Conservation (phyloP, 1,140 invertebrate species). For the Atta colombica region DNA sequence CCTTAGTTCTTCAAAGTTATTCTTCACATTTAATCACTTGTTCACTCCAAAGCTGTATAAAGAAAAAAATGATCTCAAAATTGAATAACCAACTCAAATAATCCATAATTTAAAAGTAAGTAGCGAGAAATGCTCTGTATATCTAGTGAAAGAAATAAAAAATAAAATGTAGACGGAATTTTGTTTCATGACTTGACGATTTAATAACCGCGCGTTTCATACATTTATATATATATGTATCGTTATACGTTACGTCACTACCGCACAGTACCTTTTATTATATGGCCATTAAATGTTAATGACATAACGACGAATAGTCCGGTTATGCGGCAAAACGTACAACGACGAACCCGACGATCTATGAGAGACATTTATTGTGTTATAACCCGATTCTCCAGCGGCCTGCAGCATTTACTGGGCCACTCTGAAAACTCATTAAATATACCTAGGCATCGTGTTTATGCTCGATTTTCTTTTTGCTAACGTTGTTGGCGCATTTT, state of each 20-base stretch:
- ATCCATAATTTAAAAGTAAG: background rate
- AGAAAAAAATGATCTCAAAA: background rate
- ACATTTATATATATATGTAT: no score
- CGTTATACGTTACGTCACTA: background rate
- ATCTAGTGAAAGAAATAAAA: slow-evolving; percentile 2
- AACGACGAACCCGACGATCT: slow-evolving; percentile 36
- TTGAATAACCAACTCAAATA: background rate
- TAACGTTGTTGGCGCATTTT: background rate
- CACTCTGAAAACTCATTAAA: slow-evolving; percentile 31
- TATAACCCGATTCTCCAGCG: slow-evolving; percentile 6
- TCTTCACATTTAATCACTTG: background rate
- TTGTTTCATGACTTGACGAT: background rate
- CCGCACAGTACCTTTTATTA: slow-evolving; percentile 30
- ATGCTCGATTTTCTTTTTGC: slow-evolving; percentile 12
- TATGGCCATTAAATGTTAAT: slow-evolving; percentile 56
- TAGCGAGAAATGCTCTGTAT: background rate
- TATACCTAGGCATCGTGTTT: slow-evolving; percentile 7
- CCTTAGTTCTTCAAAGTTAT: background rate
- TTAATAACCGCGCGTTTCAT: slow-evolving; percentile 13
- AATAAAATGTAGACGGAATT: background rate
- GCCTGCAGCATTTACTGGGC: slow-evolving; percentile 23
- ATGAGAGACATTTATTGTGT: slow-evolving; percentile 49
- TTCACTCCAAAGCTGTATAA: background rate
- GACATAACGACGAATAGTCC: slow-evolving; percentile 34
- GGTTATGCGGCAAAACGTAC: slow-evolving; percentile 45